Conservation (phyloP, 2,888 invertebrate genomes). For the Aspidapion aeneum region DNA sequence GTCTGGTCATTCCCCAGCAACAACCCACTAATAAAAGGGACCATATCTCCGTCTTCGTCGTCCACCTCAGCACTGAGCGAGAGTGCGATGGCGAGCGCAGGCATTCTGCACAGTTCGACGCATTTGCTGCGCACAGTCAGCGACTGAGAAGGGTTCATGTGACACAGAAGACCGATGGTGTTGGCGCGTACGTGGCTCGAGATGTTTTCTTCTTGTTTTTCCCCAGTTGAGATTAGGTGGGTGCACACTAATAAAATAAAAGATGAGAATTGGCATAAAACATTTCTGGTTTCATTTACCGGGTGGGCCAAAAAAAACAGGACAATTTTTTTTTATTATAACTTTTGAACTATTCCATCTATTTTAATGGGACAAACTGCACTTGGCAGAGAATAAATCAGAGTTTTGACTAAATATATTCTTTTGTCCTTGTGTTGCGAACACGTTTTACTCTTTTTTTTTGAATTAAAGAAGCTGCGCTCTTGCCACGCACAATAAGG, state of each 20-base stretch:
- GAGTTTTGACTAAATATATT: too few relatives aligned
- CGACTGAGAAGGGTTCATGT: conserved; percentile 86
- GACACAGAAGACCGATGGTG: conserved; percentile 77
- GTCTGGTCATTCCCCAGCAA: conserved; percentile 83
- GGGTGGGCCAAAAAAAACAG: too few relatives aligned
- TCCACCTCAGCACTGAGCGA: conserved; percentile 60
- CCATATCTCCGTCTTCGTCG: conserved; percentile 43
- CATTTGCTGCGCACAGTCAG: conserved; percentile 82
- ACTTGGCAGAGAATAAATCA: too few relatives aligned
- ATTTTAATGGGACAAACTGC: too few relatives aligned
- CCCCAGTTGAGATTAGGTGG: conserved; percentile 82
- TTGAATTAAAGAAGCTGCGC: too few relatives aligned
- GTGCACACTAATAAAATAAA: conserved; percentile 65
- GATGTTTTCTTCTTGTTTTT: conserved; percentile 83
- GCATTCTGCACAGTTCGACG: conserved; percentile 85
- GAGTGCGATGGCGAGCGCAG: conserved; percentile 80
- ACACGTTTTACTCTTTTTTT: too few relatives aligned
- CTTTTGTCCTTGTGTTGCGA: too few relatives aligned
- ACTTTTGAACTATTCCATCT: too few relatives aligned
- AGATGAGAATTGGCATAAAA: conserved; percentile 4
- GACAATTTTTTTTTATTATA: too few relatives aligned
- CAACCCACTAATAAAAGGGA: conserved; percentile 71
- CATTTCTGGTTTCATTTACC: not conserved
- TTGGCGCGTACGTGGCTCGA: conserved; percentile 72
- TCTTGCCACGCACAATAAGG: too few relatives aligned